A percentile compares a stretch with the other conserved stretches of the same genome.
Evolutionary conservation across 2,888 invertebrate species (phyloP).

Genomic region (Pemphredon lugubris): DNA sequence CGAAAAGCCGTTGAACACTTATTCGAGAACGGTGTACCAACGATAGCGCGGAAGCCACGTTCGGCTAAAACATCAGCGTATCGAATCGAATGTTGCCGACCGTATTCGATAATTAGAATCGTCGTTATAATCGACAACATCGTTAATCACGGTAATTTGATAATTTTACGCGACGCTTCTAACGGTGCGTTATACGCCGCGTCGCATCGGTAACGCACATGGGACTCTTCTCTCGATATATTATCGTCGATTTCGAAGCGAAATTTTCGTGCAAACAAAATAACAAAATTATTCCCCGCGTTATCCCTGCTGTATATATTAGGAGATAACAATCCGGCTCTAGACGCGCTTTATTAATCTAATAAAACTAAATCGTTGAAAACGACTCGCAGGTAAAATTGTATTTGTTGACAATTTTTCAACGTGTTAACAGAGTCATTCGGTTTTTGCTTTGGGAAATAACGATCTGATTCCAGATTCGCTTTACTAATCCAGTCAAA

Average conservation of each 20-base stretch:
- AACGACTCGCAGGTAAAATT: too few species aligned
- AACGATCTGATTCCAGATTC: too few species aligned
- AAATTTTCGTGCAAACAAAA: slow-evolving; percentile 5
- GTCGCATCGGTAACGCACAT: slow-evolving; percentile 3
- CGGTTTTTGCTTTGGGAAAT: too few species aligned
- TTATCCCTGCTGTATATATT: background rate
- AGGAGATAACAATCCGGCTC: background rate
- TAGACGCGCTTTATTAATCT: background rate
- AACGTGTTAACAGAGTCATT: too few species aligned
- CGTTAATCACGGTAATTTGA: slow-evolving; percentile 42
- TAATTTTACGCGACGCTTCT: slow-evolving; percentile 5
- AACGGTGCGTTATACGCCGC: background rate
- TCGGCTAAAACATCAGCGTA: background rate
- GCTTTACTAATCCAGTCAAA: too few species aligned
- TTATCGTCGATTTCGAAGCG: background rate
- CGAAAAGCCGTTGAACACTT: background rate
- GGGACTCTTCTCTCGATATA: background rate
- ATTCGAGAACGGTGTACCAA: background rate
- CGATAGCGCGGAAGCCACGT: too few species aligned
- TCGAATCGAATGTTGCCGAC: background rate
- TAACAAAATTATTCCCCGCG: background rate
- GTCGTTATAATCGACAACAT: slow-evolving; percentile 46
- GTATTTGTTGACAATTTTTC: too few species aligned
- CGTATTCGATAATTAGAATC: slow-evolving; percentile 44
- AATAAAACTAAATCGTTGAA: too few species aligned